Conservation (phyloP, 2,797 vertebrate genomes). For the Eurystomus glaucurus region DNA sequence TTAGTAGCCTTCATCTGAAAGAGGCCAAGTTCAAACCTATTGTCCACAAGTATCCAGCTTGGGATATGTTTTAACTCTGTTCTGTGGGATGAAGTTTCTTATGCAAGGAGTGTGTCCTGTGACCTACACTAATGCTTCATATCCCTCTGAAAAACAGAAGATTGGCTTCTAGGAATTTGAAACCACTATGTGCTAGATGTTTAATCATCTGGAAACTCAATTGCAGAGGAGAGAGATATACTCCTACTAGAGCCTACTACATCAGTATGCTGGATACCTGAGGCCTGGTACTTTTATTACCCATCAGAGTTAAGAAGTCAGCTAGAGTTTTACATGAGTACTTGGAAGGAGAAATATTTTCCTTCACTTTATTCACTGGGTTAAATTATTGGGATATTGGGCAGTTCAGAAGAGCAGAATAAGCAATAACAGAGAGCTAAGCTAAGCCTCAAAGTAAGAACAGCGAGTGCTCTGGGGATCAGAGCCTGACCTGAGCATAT, state of each 20-base stretch:
- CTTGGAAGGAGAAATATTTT: neutral
- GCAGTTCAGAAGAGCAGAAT: neutral
- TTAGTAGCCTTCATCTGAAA: neutral
- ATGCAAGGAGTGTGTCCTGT: neutral
- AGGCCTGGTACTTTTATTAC: neutral
- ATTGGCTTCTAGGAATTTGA: neutral
- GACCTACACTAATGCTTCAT: neutral
- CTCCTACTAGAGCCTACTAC: neutral
- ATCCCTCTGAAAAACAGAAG: neutral
- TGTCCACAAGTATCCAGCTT: neutral
- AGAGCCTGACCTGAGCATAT: neutral
- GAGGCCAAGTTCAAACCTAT: neutral
- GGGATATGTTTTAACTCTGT: neutral
- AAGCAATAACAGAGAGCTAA: neutral
- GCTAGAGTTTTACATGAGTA: neutral
- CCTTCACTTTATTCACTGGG: neutral
- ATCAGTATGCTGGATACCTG: neutral
- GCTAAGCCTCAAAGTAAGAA: neutral
- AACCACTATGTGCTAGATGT: neutral
- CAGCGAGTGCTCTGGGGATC: neutral
- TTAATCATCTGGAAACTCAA: neutral
- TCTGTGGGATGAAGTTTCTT: neutral
- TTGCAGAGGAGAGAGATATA: neutral
- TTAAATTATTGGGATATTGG: neutral
- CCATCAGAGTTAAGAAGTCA: neutral